Evolutionary conservation across 2,113 vertebrate species (phyloP), one percentile per base, ranked within the genome.

Genomic region (Mesembrinibis cayennensis): DNA sequence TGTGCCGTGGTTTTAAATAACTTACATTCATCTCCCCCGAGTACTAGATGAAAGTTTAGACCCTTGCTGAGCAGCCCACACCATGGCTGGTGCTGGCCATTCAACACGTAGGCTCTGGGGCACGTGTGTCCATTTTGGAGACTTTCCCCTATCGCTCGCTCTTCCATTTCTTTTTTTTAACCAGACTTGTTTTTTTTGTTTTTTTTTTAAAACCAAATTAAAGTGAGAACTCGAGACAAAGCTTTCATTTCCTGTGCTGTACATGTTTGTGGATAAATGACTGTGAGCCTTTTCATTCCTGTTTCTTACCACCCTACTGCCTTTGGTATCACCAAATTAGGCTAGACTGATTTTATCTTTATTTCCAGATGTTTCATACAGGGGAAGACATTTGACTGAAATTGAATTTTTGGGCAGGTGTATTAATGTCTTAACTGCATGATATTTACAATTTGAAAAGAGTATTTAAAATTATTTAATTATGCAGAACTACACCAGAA

Each of bases 1-100:
- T 93, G 89, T 97, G 85, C 97, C 2, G 7, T 47, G 85, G 94
- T 90, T 97, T 95, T 96, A 98, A 98, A 97, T 98, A 97, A 91
- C 96, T 82, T 86, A 69, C 89, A 73, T 91, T 93, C 88, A 13
- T 88, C 88, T 93, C 87, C 56, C 58, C 34, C 1, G 45, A 95
- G 96, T 90, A 62, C 56, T 55, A 73, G 84, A 70, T 89, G 93
- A 96, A 97, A 93, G 77, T 82, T 95, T 90, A 97, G 94, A 73
- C 67, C 84, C 76, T 93, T 7, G 11, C 82, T 58, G 72, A 92
- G 84, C 63, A 91, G 74, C 67, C 80, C 70, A 38, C 78, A 36
- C 73, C 34, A 32, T 29, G 5, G 79, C 59, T 83, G 71, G 91
- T 92, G 84, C 72, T 93, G 9, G 34, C 38, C 9, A 59, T 81